Percentiles rank a stretch among this genome's conserved stretches.
These are phyloP conservation scores for Scaptomyza flava DNA, from an alignment of 2,888 invertebrate genomes.

Conservation along the genomic window DNA sequence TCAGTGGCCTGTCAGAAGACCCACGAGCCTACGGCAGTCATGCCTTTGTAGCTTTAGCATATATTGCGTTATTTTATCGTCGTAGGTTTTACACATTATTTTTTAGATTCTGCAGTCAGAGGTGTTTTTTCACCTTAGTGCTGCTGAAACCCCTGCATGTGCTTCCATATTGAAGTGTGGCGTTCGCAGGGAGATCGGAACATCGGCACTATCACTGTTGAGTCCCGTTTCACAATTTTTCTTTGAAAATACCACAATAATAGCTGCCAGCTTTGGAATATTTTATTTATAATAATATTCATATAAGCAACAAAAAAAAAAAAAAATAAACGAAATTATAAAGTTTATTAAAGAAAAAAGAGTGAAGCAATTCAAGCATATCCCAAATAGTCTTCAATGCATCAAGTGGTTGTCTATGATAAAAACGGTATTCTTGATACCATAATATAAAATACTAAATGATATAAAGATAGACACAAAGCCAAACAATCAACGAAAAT, in stretches of 20 bases:
- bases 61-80: no score
- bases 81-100: no score
- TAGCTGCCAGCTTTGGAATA: slow-evolving; percentile 50
- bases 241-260: slow-evolving; percentile 24
- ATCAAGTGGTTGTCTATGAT: slow-evolving; percentile 75
- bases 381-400: slow-evolving; percentile 76
- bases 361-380: slow-evolving; percentile 75
- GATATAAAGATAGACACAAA: slow-evolving; percentile 41
- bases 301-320: slow-evolving; percentile 15
- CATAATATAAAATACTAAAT: slow-evolving; percentile 16
- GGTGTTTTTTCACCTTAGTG: no score
- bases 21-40: no score
- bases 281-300: slow-evolving; percentile 33
- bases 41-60: no score
- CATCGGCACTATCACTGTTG: no score
- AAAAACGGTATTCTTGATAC: slow-evolving; percentile 28
- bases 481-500: slow-evolving; percentile 77
- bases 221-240: slow-evolving; percentile 21
- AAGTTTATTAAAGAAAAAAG: slow-evolving; percentile 32
- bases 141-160: no score
- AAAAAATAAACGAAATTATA: slow-evolving; percentile 10
- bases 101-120: no score
- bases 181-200: no score
- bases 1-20: no score
- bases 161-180: no score